Evolutionary conservation across 2,113 vertebrate species (phyloP).

Genomic region (Craseonycteris thonglongyai): DNA sequence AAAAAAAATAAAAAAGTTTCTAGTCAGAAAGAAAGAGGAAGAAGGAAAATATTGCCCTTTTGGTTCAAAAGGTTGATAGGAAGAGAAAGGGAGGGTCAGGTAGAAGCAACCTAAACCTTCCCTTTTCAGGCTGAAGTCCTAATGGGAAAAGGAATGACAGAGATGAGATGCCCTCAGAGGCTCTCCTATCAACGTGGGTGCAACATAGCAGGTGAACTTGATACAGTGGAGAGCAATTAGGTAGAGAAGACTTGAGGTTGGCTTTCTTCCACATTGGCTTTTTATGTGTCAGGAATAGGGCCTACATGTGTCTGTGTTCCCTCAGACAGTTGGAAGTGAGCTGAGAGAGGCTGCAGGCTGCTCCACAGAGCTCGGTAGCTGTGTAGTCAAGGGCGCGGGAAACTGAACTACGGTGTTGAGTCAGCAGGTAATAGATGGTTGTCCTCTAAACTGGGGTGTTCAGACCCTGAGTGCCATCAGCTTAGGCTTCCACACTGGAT

Average conservation of each 20-base stretch:
- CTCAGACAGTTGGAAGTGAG: background rate
- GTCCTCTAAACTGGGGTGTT: too few relatives aligned
- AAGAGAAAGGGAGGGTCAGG: background rate
- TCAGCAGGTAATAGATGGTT: background rate
- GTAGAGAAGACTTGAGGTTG: background rate
- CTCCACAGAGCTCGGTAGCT: background rate
- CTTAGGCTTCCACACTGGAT: background rate
- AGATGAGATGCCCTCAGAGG: background rate
- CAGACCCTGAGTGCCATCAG: background rate
- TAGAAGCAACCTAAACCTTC: background rate
- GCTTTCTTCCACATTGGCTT: background rate
- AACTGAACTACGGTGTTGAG: background rate
- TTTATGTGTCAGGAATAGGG: background rate
- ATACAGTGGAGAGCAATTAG: background rate
- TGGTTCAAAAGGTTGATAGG: background rate
- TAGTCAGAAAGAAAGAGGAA: constrained; percentile 29
- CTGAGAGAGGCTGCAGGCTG: background rate
- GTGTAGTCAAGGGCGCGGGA: background rate
- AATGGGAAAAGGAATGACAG: background rate
- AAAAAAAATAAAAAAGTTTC: background rate
- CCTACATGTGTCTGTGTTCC: background rate
- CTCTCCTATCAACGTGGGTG: background rate
- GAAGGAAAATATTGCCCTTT: background rate
- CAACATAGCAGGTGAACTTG: background rate
- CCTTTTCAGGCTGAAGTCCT: background rate